Evolutionary conservation across 2,888 invertebrate genomes (phyloP).

Genomic region (Epiblema foenella): DNA sequence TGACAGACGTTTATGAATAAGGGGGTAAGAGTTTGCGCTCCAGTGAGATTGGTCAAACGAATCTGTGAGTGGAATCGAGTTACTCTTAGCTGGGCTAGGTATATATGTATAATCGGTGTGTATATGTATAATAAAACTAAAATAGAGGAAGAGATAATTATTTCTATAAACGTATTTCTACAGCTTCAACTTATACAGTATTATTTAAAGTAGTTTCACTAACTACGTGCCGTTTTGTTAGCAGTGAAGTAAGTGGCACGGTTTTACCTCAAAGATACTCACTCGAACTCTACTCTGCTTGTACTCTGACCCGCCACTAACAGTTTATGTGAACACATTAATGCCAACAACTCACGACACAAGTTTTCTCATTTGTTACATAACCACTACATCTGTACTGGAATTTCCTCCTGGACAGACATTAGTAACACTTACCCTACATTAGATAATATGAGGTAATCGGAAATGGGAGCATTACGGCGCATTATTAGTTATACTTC

Average conservation of each 20-base stretch:
- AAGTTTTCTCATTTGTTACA: slow-evolving; percentile 45
- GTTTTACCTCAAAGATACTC: neutral
- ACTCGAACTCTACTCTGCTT: neutral
- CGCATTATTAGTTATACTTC: neutral
- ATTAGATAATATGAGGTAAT: slow-evolving; percentile 14
- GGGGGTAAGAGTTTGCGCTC: too few species aligned
- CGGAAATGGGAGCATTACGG: neutral
- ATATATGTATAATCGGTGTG: too few species aligned
- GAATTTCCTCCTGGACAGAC: slow-evolving; percentile 15
- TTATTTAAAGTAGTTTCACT: too few species aligned
- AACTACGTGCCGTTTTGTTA: too few species aligned
- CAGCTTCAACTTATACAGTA: too few species aligned
- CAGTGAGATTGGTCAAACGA: too few species aligned
- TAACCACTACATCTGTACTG: slow-evolving; percentile 24
- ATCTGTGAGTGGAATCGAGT: too few species aligned
- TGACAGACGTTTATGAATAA: too few species aligned
- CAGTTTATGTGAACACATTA: slow-evolving; percentile 44
- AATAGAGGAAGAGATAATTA: too few species aligned
- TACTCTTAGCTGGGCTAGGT: too few species aligned
- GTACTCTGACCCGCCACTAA: slow-evolving; percentile 25
- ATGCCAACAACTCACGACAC: slow-evolving; percentile 35
- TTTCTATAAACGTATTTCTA: too few species aligned
- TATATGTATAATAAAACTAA: too few species aligned
- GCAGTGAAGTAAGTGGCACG: neutral
- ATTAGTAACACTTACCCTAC: slow-evolving; percentile 21